Conservation (phyloP, 1,140 invertebrate genomes). For the Megathymus violae region DNA sequence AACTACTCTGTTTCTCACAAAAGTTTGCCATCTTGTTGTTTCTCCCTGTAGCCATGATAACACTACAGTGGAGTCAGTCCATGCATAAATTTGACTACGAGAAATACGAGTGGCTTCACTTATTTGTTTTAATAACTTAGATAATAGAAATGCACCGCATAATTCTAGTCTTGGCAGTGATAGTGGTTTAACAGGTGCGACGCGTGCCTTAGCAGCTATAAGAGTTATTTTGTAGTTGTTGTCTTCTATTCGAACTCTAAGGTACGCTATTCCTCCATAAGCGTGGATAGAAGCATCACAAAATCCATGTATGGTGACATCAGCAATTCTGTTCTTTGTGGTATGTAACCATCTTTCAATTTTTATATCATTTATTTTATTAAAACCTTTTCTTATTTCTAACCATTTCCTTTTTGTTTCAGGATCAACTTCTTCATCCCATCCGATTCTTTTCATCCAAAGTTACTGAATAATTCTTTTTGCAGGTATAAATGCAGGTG, state of each 20-base stretch:
- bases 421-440: slow-evolving; percentile 37
- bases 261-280: slow-evolving; percentile 48
- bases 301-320: slow-evolving; percentile 34
- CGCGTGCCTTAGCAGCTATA: slow-evolving; percentile 63
- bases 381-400: slow-evolving; percentile 26
- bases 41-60: slow-evolving; percentile 53
- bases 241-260: slow-evolving; percentile 37
- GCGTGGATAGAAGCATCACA: slow-evolving; percentile 37
- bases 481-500: slow-evolving; percentile 48
- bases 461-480: slow-evolving; percentile 1
- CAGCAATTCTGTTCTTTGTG: slow-evolving; percentile 10
- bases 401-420: background rate
- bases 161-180: slow-evolving; percentile 64
- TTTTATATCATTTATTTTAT: slow-evolving; percentile 27
- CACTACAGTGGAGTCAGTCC: slow-evolving; percentile 60
- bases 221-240: slow-evolving; percentile 40
- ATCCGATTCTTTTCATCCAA: slow-evolving; percentile 21
- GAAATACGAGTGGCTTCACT: slow-evolving; percentile 24
- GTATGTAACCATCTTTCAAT: slow-evolving; percentile 37
- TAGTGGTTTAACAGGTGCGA: slow-evolving; percentile 65
- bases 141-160: slow-evolving; percentile 51
- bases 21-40: slow-evolving; percentile 43
- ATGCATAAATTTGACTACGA: slow-evolving; percentile 38
- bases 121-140: slow-evolving; percentile 41
- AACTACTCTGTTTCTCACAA: slow-evolving; percentile 55